phyloP scores from a whole-genome alignment of 2,113 vertebrate genomes.

The Xyliphius kryptos region DNA sequence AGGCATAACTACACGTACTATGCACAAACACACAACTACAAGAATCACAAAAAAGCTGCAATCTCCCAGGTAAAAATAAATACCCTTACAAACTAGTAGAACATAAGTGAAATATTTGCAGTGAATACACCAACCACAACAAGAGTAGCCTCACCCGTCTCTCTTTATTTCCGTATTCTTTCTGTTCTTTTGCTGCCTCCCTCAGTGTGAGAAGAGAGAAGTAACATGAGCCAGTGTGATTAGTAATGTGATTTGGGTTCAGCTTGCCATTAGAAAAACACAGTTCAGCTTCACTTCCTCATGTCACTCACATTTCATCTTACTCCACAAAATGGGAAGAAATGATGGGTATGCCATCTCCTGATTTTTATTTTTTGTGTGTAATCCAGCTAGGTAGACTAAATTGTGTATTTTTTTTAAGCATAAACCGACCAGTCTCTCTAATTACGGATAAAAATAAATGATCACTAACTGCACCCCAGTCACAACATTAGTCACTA shows the following conservation, averaged over 20 bases:
- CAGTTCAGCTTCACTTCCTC: not conserved
- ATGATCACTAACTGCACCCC: no score
- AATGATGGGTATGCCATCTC: no score
- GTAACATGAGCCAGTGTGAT: slow-evolving; percentile 6
- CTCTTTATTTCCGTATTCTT: not conserved
- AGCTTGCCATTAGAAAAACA: not conserved
- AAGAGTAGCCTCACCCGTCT: not conserved
- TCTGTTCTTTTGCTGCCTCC: not conserved
- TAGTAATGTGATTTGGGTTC: slow-evolving; percentile 12
- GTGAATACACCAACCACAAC: not conserved
- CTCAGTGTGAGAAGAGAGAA: slow-evolving; percentile 6
- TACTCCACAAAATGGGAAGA: no score
- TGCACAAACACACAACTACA: slow-evolving; percentile 13
- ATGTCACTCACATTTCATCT: not conserved
- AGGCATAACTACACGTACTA: slow-evolving; percentile 22
- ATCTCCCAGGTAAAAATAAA: slow-evolving; percentile 15
- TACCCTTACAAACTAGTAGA: slow-evolving; percentile 9
- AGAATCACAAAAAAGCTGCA: not conserved
- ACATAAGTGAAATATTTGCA: not conserved
- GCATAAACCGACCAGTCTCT: no score
- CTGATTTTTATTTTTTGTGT: no score
- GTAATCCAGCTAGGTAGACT: no score
- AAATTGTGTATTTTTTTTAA: no score
- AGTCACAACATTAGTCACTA: no score
- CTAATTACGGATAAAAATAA: no score